Evolutionary conservation across 1,140 invertebrate genomes (phyloP).

Genomic region (Teleogryllus occipitalis): DNA sequence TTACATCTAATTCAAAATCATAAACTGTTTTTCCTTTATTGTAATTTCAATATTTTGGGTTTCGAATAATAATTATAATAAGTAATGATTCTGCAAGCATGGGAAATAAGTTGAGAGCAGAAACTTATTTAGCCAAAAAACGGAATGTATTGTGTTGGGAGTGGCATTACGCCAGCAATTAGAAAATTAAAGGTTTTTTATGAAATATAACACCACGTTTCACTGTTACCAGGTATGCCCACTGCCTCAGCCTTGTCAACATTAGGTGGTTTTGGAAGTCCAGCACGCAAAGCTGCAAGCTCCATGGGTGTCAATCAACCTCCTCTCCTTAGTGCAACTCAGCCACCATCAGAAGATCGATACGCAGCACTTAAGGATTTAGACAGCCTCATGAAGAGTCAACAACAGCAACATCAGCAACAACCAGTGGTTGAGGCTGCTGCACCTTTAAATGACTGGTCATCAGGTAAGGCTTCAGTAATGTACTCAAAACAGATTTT

Average conservation of each 20-base stretch:
- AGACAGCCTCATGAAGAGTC: conserved; percentile 54
- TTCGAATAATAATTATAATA: too few relatives aligned
- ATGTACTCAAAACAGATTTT: too few relatives aligned
- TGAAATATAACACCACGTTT: conserved; percentile 18
- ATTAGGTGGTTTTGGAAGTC: conserved; percentile 17
- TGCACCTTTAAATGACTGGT: conserved; percentile 12
- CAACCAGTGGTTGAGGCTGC: background rate
- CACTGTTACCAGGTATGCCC: conserved; percentile 30
- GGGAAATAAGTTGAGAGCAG: too few relatives aligned
- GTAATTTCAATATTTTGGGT: too few relatives aligned
- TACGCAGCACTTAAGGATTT: conserved; percentile 77
- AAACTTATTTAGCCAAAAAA: too few relatives aligned
- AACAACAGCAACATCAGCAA: conserved; percentile 25
- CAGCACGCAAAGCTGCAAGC: conserved; percentile 14
- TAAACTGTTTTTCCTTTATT: too few relatives aligned
- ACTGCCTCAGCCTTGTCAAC: conserved; percentile 34
- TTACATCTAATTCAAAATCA: too few relatives aligned
- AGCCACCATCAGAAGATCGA: conserved; percentile 57
- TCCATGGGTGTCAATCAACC: conserved; percentile 1
- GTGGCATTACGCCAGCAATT: too few relatives aligned
- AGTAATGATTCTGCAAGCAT: too few relatives aligned
- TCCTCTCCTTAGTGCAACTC: conserved; percentile 27
- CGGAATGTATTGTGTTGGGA: too few relatives aligned
- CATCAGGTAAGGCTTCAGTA: conserved; percentile 7
- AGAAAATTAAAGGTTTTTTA: conserved; percentile 8